Base-by-base conservation (phyloP, 1,140 invertebrate species). In the Melitaea cinxia region DNA sequence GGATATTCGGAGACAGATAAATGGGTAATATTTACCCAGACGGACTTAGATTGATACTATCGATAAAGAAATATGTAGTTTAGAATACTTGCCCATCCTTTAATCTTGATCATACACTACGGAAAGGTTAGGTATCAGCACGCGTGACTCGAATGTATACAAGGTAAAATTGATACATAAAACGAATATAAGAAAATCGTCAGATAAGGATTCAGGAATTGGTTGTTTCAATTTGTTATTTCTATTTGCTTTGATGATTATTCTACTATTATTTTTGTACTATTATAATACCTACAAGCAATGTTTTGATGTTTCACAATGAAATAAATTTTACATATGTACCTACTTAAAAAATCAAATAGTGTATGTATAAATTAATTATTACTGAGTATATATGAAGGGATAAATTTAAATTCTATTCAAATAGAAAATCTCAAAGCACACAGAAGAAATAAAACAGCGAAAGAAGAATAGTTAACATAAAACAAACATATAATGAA, bases 121-220 rank as follows among this genome's bases (percentile, higher is more conserved):
- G 17, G n/a, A 77, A 75, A 14, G 19, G 21, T 82, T 81, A 80
- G 75, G 77, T 77, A 79, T 76, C 75, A 62, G 67, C 65, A 66
- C 50, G 77, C 81, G 73, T 80, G 77, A 72, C 58, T 61, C 21
- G 73, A 70, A 77, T 78, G 65, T 52, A 26, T 37, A 49, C 35
- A 57, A 53, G 54, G 69, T 69, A 58, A 74, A 80, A 77, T 81
- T 79, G 77, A 77, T 78, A 75, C 77, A 67, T 73, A 59, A 65
- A 17, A 21, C 15, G 14, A n/a, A n/a, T 10, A n/a, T 19, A 10
- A 33, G 28, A 23, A 47, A 19, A 54, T 54, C 14, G 2, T 7
- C 19, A 4, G 14, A 12, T 19, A 21, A 21, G 10, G 19, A 9
- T 23, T 23, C 21, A 47, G 42, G 1, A 21, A 42, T 17, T 42